Percentiles rank a stretch among this genome's conserved stretches.
phyloP scores from a whole-genome alignment of 2,113 vertebrate species.

The Zosterops pallidus region DNA sequence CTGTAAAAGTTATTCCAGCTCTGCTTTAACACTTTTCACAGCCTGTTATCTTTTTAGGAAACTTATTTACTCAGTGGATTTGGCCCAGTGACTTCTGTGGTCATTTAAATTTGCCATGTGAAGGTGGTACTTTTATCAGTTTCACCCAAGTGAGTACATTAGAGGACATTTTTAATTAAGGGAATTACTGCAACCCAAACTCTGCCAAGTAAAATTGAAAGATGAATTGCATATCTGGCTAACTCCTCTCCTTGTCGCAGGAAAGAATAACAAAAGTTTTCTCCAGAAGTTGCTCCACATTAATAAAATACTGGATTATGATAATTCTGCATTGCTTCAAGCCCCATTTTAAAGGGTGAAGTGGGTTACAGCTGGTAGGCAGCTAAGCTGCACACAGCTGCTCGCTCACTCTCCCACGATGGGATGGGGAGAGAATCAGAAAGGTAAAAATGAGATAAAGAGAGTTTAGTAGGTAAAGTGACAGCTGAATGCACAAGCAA shows the following conservation, averaged over 20 bases:
- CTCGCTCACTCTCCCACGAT: background rate
- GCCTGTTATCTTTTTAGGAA: background rate
- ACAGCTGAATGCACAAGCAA: background rate
- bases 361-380: background rate
- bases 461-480: background rate
- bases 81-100: background rate
- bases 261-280: background rate
- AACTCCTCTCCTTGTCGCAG: background rate
- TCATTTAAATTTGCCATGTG: background rate
- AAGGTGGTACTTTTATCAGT: background rate
- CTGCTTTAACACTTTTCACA: background rate
- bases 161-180: background rate
- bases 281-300: background rate
- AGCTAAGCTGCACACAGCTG: background rate
- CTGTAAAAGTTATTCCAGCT: background rate
- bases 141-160: background rate
- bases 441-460: background rate
- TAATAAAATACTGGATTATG: background rate
- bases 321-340: background rate
- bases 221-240: background rate
- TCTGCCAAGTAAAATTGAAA: background rate
- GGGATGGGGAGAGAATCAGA: background rate
- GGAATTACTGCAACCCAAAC: background rate
- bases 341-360: background rate
- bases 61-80: background rate